Base-by-base conservation (phyloP, 2,888 invertebrate genomes). In the Cetonia aurata region DNA sequence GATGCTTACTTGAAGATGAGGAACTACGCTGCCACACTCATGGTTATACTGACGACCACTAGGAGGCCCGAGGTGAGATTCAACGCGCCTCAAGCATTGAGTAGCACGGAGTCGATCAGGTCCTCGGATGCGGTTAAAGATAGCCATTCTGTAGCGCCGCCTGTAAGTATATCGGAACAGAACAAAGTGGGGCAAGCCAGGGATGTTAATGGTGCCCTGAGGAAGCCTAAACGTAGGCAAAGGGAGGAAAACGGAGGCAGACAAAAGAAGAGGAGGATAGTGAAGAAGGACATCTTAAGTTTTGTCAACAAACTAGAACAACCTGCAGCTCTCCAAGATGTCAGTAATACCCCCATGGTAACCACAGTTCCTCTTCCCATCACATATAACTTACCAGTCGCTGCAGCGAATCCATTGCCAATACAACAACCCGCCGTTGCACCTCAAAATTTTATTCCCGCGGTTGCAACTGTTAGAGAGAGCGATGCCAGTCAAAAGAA, bases 1-100 rank as follows among this genome's bases (percentile, higher is more conserved):
- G 76, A 76, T 52, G 72, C 73, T 12, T 70, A 70, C 46, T 57
- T 77, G 48, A 75, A 75, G 62, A 77, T 77, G 75, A 74, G 75
- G 50, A 75, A 75, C 53, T 76, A 75, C 67, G 76, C 75, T 0
- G 75, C 75, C 8, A 76, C 75, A 1, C 25, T 76, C 48, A 72
- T 76, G 73, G 71, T 76, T 0, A 67, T 76, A 8, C 44, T 75
- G n/a, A 73, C 76, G 0, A 75, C 75, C 6, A 48, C 56, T 41
- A 56, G 17, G 12, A 37, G 17, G 17, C 50, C 50, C 0, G 15
- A 19, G 10, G 17, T 33, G 6, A 37, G 13, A 41, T 4, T 65
- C 1, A 15, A 37, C 17, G 62, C 48, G 3, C 33, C 37, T 6
- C 3, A 31, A 41, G 19, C 6, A 0, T 44, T 17, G 19, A 6